Conservation (phyloP, 2,797 vertebrate species). For the Chloroceryle amazona region DNA sequence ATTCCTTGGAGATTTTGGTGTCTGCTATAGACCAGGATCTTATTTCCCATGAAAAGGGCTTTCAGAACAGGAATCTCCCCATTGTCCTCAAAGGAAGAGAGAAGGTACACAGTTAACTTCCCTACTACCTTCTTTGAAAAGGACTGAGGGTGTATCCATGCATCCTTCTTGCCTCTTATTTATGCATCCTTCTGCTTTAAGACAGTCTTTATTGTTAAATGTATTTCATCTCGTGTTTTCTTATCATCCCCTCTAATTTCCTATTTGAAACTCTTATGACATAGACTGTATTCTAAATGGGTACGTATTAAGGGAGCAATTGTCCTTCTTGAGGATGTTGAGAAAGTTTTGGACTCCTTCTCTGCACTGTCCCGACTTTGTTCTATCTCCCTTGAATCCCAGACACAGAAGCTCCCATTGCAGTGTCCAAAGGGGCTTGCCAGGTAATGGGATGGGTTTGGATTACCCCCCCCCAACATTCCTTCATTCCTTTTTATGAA, state of each 20-base stretch:
- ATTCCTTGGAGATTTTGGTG: conserved; percentile 8
- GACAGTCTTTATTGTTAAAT: background rate
- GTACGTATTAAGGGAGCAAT: background rate
- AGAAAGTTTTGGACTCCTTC: background rate
- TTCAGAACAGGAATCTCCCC: conserved; percentile 22
- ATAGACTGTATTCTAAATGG: background rate
- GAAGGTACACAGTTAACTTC: background rate
- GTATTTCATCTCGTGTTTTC: background rate
- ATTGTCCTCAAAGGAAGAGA: conserved; percentile 17
- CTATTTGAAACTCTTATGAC: background rate
- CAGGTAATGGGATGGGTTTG: background rate
- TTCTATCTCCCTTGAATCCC: background rate
- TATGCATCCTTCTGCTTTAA: background rate
- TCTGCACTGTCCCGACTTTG: background rate
- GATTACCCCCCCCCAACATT: fast-evolving
- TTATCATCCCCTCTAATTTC: background rate
- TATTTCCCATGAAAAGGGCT: background rate
- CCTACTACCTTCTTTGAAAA: background rate
- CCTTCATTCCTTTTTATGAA: background rate
- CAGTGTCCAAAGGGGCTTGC: background rate
- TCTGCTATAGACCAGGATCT: background rate
- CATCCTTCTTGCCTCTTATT: background rate
- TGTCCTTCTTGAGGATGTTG: background rate
- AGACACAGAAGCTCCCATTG: background rate
- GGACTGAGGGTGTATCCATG: background rate